Percentiles rank a stretch among this genome's conserved stretches.
phyloP scores from a whole-genome alignment of 1,140 invertebrate species.

The Drosophila burlai region DNA sequence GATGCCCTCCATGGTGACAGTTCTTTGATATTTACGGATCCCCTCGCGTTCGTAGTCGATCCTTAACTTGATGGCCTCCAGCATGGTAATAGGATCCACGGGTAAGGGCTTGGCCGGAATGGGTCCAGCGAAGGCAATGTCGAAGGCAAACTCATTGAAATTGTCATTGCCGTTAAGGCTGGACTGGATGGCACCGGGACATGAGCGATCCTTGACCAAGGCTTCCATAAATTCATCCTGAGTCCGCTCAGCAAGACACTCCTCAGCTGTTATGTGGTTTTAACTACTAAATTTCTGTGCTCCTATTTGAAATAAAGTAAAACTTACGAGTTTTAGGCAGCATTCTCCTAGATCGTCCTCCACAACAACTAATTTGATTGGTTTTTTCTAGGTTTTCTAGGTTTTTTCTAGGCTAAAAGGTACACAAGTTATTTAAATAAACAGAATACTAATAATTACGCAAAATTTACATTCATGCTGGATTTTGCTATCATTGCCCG shows the following conservation, averaged over 20 bases:
- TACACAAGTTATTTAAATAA: fast-evolving
- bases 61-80: conserved; percentile 68
- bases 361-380: neutral
- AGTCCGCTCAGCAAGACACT: conserved; percentile 33
- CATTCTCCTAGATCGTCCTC: neutral
- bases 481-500: neutral
- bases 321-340: neutral
- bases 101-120: conserved; percentile 49
- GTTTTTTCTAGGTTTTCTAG: neutral
- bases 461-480: neutral
- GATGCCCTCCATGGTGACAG: conserved; percentile 9
- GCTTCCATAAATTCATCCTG: conserved; percentile 39
- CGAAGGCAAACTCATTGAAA: conserved; percentile 61
- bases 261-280: conserved; percentile 30
- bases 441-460: fast-evolving
- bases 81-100: conserved; percentile 68
- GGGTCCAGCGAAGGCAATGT: conserved; percentile 50
- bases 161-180: conserved; percentile 52
- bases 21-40: conserved; percentile 12
- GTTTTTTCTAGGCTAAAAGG: conserved; percentile 3
- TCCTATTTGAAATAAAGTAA: neutral
- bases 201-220: conserved; percentile 59
- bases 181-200: conserved; percentile 64
- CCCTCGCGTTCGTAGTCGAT: conserved; percentile 63
- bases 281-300: too few species aligned